Base-by-base conservation (phyloP, 2,113 vertebrate genomes). In the Symphodus melops region DNA sequence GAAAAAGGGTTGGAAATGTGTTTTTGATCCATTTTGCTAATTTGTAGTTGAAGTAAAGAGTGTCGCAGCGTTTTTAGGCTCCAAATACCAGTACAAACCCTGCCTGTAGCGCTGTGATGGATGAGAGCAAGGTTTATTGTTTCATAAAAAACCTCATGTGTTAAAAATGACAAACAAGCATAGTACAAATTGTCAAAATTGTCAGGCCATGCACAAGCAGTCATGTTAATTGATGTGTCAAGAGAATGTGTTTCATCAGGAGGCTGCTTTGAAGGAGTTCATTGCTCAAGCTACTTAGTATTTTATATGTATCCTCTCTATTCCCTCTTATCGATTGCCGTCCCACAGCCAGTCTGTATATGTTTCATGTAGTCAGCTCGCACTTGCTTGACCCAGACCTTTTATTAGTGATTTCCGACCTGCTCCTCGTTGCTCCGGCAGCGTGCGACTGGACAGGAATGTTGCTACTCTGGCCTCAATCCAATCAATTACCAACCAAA, bases 1-100 rank as follows among this genome's bases (percentile, higher is more conserved):
- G 74, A 82, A 64, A 25, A 68, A n/a, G 39, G 33, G 33, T 62
- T 69, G 62, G 70, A 79, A 83, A 83, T 55, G 11, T 61, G 9
- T 66, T 89, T 89, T 84, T 82, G 53, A 89, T 90, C 78, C 68
- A 72, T 79, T 89, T 75, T 58, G 76, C 62, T 81, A 77, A 85
- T 86, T 78, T 85, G 33, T 57, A 46, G 41, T 67, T 86, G 65
- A 83, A 77, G 63, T 41, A 67, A 49, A 67, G 77, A 4, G 5
- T 48, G 52, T 23, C 55, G 60, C 44, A 37, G n/a, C 21, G 3
- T 75, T 71, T 82, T 57, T n/a, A 23, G 23, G 20, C 52, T 75
- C 36, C 14, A 66, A 58, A 74, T 64, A 39, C 21, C 54, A 42
- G 19, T 39, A 20, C n/a, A 57, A 76, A 80, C 44, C 9, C 3